phyloP scores from a whole-genome alignment of 1,140 invertebrate genomes.

The Cheumatopsyche charites region DNA sequence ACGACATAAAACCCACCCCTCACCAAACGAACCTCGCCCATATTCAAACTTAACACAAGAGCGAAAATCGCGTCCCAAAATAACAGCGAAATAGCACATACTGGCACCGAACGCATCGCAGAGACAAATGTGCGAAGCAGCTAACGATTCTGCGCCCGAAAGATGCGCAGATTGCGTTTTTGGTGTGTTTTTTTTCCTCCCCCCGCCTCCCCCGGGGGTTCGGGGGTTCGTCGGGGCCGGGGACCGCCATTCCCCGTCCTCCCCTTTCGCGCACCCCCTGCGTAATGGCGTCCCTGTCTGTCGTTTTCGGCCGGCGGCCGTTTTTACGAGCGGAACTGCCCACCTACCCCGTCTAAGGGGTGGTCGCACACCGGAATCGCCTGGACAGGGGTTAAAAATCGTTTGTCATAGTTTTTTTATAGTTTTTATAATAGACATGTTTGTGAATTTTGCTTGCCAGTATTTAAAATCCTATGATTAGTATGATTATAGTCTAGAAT shows the following conservation, averaged over 20 bases:
- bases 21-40: conserved; percentile 2
- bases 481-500: too few species aligned
- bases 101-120: background rate
- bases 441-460: too few species aligned
- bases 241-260: background rate
- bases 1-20: conserved; percentile 15
- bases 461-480: too few species aligned
- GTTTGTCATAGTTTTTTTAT: background rate
- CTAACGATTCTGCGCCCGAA: conserved; percentile 50
- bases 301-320: conserved; percentile 23
- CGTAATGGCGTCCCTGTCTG: conserved; percentile 4
- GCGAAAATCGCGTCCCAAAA: background rate
- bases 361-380: conserved; percentile 4
- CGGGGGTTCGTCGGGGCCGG: background rate
- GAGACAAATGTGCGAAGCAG: conserved; percentile 37
- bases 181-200: conserved; percentile 47
- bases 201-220: background rate
- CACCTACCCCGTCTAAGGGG: conserved; percentile 28
- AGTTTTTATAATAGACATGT: background rate
- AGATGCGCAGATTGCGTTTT: conserved; percentile 50
- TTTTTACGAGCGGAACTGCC: conserved; percentile 48
- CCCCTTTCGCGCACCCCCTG: conserved; percentile 1
- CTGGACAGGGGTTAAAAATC: background rate
- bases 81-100: background rate
- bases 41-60: background rate